Evolutionary conservation across 2,888 invertebrate species (phyloP).

Genomic region (Campaea margaritaria): DNA sequence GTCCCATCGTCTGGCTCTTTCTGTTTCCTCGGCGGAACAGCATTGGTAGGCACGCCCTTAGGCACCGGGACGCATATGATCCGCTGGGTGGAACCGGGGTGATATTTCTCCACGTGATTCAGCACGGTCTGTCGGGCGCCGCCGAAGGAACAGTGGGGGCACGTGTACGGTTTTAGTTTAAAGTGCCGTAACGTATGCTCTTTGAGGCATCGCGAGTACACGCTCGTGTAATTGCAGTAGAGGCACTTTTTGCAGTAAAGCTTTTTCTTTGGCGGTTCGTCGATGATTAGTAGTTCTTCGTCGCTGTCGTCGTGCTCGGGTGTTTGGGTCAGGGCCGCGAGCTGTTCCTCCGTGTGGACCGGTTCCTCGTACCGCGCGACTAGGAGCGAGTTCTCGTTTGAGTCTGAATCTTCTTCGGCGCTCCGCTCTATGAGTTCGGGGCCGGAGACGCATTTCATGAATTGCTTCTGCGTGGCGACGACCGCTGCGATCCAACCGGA

Average conservation of each 20-base stretch:
- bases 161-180: slow-evolving; percentile 72
- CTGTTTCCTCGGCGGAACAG: background rate
- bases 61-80: slow-evolving; percentile 48
- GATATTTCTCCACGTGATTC: slow-evolving; percentile 60
- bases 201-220: slow-evolving; percentile 49
- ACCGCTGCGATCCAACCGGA: slow-evolving; percentile 63
- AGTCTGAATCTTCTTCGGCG: slow-evolving; percentile 17
- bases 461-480: slow-evolving; percentile 56
- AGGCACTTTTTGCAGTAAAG: slow-evolving; percentile 51
- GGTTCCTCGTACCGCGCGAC: slow-evolving; percentile 69
- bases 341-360: slow-evolving; percentile 57
- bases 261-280: slow-evolving; percentile 48
- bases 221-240: slow-evolving; percentile 53
- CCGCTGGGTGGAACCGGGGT: slow-evolving; percentile 49
- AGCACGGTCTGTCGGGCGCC: slow-evolving; percentile 56
- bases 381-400: slow-evolving; percentile 67
- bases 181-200: slow-evolving; percentile 78
- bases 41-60: slow-evolving; percentile 16
- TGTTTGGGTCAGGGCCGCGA: slow-evolving; percentile 38
- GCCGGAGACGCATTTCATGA: slow-evolving; percentile 44
- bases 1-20: slow-evolving; percentile 29
- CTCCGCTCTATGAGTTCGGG: slow-evolving; percentile 17
- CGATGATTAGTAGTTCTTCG: slow-evolving; percentile 60
- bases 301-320: slow-evolving; percentile 55
- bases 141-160: slow-evolving; percentile 67